Base-by-base conservation (phyloP, 2,113 vertebrate species). In the Nibea albiflora region DNA sequence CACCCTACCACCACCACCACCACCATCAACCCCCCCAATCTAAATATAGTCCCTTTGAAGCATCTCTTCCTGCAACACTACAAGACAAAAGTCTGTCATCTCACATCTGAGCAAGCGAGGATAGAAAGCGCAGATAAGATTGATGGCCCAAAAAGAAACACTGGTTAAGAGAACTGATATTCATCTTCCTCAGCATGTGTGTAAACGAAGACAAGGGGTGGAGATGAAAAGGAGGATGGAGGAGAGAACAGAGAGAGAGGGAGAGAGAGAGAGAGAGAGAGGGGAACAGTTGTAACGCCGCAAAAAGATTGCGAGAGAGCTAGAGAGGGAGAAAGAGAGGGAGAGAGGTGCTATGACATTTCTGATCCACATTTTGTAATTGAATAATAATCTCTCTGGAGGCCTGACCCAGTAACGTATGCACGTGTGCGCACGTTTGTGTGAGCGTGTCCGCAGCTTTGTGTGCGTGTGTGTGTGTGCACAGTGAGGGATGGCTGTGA, bases 31-130 rank as follows among this genome's bases (percentile, higher is more conserved):
- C 47, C 76, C 63, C 78, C 69, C 66, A 85, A 81, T 80, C 94
- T 94, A 94, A 94, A 95, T 94, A 92, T 94, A 94, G 93, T 91
- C 81, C 76, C 88, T 93, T 94, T 94, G 91, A 94, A 92, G 92
- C 86, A 74, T 86, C 85, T 94, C 87, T 88, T 89, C 83, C 86
- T 31, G 78, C 86, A 91, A 92, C 85, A 90, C 90, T 84, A 83
- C 86, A 70, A 92, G 90, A 94, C 91, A 93, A 93, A 94, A 91
- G 91, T 92, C 91, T 92, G 90, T 93, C 92, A 93, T 92, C 89
- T 84, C 67, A 78, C 88, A 90, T 91, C 86, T 82, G 74, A 93
- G 86, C 80, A 4, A 39, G 56, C n/a, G 53, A 79, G 80, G 89
- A 88, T 49, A 74, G 49, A 83, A 71, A 53, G 89, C 58, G 54